Evolutionary conservation across 2,113 vertebrate species (phyloP).

Genomic region (Antennarius striatus): DNA sequence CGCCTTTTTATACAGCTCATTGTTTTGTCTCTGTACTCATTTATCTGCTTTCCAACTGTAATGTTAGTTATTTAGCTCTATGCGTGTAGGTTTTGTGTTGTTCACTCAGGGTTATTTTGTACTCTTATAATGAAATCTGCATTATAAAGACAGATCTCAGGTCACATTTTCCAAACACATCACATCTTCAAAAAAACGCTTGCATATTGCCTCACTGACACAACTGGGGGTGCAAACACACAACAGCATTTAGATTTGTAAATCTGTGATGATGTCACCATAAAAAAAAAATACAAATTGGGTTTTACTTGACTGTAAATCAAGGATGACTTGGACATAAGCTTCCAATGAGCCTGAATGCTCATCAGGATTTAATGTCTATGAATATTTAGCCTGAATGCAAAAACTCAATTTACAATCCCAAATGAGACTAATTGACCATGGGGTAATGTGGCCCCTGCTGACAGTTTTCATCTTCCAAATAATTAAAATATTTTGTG

Average conservation of each 20-base stretch:
- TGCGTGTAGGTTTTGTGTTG: background rate
- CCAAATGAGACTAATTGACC: slow-evolving; percentile 27
- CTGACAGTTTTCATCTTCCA: slow-evolving; percentile 15
- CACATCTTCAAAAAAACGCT: background rate
- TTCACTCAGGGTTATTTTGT: background rate
- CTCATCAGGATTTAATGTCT: no score
- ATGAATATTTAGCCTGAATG: background rate
- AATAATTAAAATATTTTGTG: slow-evolving; percentile 17
- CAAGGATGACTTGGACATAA: no score
- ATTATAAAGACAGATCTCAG: background rate
- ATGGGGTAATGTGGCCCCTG: slow-evolving; percentile 1
- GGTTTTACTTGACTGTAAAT: background rate
- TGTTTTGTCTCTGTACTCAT: background rate
- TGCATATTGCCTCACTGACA: background rate
- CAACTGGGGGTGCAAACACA: background rate
- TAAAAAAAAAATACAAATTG: background rate
- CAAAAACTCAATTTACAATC: slow-evolving; percentile 26
- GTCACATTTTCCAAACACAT: background rate
- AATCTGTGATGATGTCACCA: no score
- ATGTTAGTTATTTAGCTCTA: background rate
- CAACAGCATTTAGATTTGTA: no score
- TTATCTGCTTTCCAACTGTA: background rate
- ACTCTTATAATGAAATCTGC: no score
- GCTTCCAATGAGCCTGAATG: no score
- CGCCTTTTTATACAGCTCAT: background rate